These are phyloP conservation scores for Drosophila subquinaria DNA, from an alignment of 2,888 invertebrate species.

Conservation along the genomic window DNA sequence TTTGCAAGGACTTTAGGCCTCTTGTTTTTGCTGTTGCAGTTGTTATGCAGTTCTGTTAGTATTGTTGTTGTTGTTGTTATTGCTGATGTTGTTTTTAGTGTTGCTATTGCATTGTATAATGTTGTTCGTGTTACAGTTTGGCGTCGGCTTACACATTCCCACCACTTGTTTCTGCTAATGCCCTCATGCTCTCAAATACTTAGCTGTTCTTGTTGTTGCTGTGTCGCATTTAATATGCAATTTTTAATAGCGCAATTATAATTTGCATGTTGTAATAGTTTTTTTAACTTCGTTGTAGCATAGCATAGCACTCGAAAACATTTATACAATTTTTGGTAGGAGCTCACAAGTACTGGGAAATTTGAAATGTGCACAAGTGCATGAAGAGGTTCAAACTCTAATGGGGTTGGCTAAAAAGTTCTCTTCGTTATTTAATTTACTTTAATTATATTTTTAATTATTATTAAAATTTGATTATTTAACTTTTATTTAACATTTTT, in stretches of 20 bases:
- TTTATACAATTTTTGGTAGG: conserved; percentile 17
- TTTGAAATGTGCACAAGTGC: conserved; percentile 17
- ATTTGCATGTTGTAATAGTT: conserved; percentile 79
- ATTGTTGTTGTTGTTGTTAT: not conserved
- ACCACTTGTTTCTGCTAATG: conserved; percentile 55
- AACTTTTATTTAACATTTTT: not conserved
- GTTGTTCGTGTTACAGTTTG: conserved; percentile 51
- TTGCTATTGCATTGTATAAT: conserved; percentile 38
- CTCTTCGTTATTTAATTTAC: not conserved
- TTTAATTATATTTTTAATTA: conserved; percentile 15
- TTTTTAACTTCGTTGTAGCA: conserved; percentile 28
- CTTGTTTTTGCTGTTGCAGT: conserved; percentile 5
- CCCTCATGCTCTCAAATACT: conserved; percentile 12
- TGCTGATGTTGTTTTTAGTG: conserved; percentile 6
- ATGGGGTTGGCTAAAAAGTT: conserved; percentile 14
- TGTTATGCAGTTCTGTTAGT: conserved; percentile 2
- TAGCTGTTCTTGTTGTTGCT: conserved; percentile 42
- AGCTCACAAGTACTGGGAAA: conserved; percentile 22
- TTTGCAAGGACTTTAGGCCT: conserved; percentile 47
- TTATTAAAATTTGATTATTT: not conserved
- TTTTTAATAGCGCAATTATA: conserved; percentile 81
- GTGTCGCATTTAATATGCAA: conserved; percentile 78
- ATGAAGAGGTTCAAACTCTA: not conserved
- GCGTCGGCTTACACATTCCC: conserved; percentile 67
- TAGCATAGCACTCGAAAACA: conserved; percentile 41